phyloP scores from a whole-genome alignment of 2,113 vertebrate species.

The Raphicerus campestris region DNA sequence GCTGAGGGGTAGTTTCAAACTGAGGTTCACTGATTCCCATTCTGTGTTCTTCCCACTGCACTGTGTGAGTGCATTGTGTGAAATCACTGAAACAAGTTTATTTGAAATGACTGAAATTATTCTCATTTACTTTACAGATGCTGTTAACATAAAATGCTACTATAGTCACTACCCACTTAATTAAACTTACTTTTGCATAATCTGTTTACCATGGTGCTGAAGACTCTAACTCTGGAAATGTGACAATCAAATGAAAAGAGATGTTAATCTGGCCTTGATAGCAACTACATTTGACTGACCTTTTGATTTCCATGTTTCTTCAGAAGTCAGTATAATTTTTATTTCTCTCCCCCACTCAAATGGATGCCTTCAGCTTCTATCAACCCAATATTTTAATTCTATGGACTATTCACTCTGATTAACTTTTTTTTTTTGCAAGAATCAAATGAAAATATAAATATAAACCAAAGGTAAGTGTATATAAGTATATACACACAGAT shows the following conservation, averaged over 20 bases:
- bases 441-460: background rate
- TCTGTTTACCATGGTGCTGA: conserved; percentile 10
- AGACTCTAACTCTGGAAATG: conserved; percentile 21
- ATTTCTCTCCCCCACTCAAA: background rate
- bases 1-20: background rate
- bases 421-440: background rate
- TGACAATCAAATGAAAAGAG: conserved; percentile 40
- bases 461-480: background rate
- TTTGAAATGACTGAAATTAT: conserved; percentile 47
- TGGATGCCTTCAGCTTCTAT: background rate
- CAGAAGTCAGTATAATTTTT: background rate
- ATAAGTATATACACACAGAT: background rate
- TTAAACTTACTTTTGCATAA: conserved; percentile 46
- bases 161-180: conserved; percentile 26
- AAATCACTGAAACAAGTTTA: conserved; percentile 34
- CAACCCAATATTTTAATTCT: background rate
- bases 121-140: conserved; percentile 50
- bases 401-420: background rate
- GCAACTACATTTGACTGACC: background rate
- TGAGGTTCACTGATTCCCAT: background rate
- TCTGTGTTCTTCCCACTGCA: background rate
- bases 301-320: background rate
- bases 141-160: conserved; percentile 46
- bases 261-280: conserved; percentile 5
- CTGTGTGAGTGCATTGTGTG: background rate